Evolutionary conservation across 2,888 invertebrate species (phyloP), one percentile per base, ranked within the genome.

Genomic region (Lasioglossum morio): DNA sequence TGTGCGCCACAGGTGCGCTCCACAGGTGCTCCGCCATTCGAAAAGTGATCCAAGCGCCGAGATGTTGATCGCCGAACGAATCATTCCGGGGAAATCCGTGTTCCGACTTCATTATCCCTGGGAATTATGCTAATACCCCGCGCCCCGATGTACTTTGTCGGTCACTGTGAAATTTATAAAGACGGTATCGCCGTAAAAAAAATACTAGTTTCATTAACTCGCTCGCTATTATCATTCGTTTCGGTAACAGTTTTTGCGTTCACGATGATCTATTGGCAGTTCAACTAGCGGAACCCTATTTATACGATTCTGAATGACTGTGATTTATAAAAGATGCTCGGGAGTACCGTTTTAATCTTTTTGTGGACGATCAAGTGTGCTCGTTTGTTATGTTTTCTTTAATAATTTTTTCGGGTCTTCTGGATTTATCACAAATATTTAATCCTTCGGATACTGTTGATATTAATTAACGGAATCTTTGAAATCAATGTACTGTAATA

Each of bases 1-100:
- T 77, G 73, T 77, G 82, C 86, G 86, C 86, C 81, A 86, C 86
- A 86, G 86, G 86, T 86, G 86, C 79, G 77, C 86, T 73, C 86
- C 86, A 86, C 86, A 86, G 86, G 86, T 86, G 86, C 86, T 53
- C 69, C 76, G 73, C 80, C 80, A 80, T 85, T 85, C 85, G 72
- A 70, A 73, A 79, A 85, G 85, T 72, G 85, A 85, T 84, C 85
- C 85, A 27, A 60, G 79, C 73, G 77, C 77, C 85, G 73, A 85
- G 85, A 85, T 79, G 85, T 85, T 77, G 85, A 79, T 84, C 85
- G 60, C 69, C 70, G 73, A 57, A 48, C 79, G 84, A 85, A 79
- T 85, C 79, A 85, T 84, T 85, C 80, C 40, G 48, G 30, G 63
- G 72, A 69, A 80, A 84, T 84, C 57, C 85, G 79, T 85, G 85